Base-by-base conservation (phyloP, 2,888 invertebrate genomes). In the Rhyacophila evoluta region DNA sequence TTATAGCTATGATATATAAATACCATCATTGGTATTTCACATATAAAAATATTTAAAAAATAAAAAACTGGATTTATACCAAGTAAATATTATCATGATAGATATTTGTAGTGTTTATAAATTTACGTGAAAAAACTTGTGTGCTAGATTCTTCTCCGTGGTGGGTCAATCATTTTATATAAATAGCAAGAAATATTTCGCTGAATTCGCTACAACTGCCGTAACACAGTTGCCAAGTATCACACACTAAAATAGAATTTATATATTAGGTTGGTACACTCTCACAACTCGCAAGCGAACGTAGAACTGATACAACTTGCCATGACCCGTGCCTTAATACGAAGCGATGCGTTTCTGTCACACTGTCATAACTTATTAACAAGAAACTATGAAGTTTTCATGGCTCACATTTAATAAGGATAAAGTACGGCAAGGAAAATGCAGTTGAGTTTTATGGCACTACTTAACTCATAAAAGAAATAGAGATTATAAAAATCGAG, bases 341-440 rank as follows among this genome's bases (percentile, higher is more conserved):
- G 55, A 55, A 55, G 55, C 55, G 55, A 55, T 55, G 55, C 55
- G 55, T 55, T 55, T 10, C 25, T 55, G 55, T 55, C 55, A 55
- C 8, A 55, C 25, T 55, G 55, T 55, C 55, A 55, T 55, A 55
- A 19, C 55, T 55, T 55, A 55, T 55, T 55, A 55, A 19, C 39
- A 55, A 19, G 55, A 55, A 55, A 55, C 55, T 55, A 55, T 55
- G 25, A 55, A 55, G 55, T 55, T 19, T 55, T 55, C 25, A 19
- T 19, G 10, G 10, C 55, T 19, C 55, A 15, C 55, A 25, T 55
- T 55, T 55, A 55, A 55, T 55, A 55, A 55, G 25, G 55, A 55
- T 55, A 25, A 55, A 55, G 55, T 25, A 5, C 2, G 41, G 15
- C 41, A 41, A 41, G 15, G n/a, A 41, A 41, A 41, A 15, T 15